Conservation (phyloP, 2,113 vertebrate species). For the Haemorhous mexicanus region DNA sequence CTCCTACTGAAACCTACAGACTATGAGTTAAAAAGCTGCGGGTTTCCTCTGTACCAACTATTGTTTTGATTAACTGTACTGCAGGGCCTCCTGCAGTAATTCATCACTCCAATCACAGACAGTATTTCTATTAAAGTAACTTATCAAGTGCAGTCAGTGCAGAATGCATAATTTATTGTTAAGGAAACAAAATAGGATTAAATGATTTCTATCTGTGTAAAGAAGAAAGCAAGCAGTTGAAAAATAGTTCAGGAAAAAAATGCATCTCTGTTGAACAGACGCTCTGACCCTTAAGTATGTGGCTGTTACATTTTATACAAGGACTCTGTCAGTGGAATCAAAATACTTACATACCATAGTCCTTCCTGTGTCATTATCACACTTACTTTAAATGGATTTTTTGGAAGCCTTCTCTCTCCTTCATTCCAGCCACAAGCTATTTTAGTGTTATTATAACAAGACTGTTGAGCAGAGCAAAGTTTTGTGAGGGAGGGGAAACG, state of each 20-base stretch:
- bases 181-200: conserved; percentile 35
- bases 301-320: background rate
- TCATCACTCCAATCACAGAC: background rate
- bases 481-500: background rate
- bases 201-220: conserved; percentile 23
- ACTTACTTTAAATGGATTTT: conserved; percentile 11
- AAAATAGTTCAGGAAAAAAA: background rate
- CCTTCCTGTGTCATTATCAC: conserved; percentile 35
- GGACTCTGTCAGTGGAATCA: background rate
- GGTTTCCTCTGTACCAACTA: background rate
- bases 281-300: background rate
- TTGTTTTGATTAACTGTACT: background rate
- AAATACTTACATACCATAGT: background rate
- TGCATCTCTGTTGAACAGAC: background rate
- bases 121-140: background rate
- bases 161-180: conserved; percentile 12
- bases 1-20: background rate
- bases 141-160: background rate
- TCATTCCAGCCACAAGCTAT: background rate
- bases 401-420: background rate
- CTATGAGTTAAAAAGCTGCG: background rate
- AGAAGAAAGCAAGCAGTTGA: conserved; percentile 14
- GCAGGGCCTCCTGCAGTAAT: background rate
- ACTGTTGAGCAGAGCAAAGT: background rate
- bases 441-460: background rate